Conservation (phyloP, 2,113 vertebrate genomes). For the Callocephalon fimbriatum region DNA sequence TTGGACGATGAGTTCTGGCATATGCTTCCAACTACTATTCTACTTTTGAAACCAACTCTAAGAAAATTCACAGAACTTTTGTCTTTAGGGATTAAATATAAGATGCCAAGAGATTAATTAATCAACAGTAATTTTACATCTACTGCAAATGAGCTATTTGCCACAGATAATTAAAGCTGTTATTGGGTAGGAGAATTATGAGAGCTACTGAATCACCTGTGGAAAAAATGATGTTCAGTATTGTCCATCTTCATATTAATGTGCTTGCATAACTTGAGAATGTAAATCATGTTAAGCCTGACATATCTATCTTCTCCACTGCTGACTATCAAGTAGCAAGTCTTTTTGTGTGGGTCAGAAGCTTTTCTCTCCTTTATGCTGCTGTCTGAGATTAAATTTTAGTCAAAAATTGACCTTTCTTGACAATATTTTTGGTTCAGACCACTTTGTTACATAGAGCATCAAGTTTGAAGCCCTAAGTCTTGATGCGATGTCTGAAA, state of each 20-base stretch:
- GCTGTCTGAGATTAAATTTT: neutral
- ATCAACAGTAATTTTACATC: conserved; percentile 12
- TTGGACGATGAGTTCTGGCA: neutral
- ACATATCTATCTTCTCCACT: neutral
- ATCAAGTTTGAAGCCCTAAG: neutral
- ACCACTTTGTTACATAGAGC: neutral
- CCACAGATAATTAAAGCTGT: neutral
- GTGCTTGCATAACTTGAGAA: neutral
- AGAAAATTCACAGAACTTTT: neutral
- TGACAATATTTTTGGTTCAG: neutral
- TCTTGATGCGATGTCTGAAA: neutral
- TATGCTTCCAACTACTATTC: neutral
- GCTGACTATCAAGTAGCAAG: neutral
- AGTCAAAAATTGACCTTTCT: neutral
- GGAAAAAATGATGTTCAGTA: neutral
- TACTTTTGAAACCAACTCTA: neutral
- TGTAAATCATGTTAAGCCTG: neutral
- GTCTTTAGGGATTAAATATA: neutral
- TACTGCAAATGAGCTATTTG: conserved; percentile 32
- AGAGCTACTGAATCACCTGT: conserved; percentile 13
- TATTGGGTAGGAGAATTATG: neutral
- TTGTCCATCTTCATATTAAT: neutral
- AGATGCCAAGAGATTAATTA: conserved; percentile 29
- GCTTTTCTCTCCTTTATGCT: neutral
- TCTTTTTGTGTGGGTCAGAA: neutral